Conservation (phyloP, 1,140 invertebrate species). For the Calephelis nemesis region DNA sequence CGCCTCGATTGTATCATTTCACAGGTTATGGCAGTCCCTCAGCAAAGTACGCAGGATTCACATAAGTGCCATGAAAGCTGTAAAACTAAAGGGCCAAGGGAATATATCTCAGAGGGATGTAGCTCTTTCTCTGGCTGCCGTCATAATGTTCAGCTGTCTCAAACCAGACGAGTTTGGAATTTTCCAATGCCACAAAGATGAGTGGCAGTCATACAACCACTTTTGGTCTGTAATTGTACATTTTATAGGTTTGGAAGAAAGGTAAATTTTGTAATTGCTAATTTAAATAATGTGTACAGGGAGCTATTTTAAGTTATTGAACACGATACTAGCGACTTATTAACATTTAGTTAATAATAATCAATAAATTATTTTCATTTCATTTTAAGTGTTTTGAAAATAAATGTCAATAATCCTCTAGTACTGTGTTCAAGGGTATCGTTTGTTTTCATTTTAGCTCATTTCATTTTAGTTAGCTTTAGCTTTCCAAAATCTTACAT, state of each 20-base stretch:
- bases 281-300: too few species aligned
- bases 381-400: too few species aligned
- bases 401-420: too few species aligned
- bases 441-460: too few species aligned
- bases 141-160: background rate
- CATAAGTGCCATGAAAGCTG: background rate
- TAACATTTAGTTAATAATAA: too few species aligned
- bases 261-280: background rate
- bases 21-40: background rate
- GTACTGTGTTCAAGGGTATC: too few species aligned
- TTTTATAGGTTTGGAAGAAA: background rate
- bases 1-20: too few species aligned
- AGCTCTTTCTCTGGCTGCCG: background rate
- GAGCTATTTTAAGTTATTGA: too few species aligned
- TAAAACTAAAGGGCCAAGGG: background rate
- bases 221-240: background rate
- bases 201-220: background rate
- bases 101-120: background rate
- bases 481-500: too few species aligned
- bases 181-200: background rate
- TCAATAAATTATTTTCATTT: too few species aligned
- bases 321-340: too few species aligned
- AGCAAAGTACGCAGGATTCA: background rate
- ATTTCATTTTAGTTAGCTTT: too few species aligned
- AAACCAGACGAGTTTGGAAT: background rate